Evolutionary conservation across 1,140 invertebrate species (phyloP).

Genomic region (Zaprionus capensis): DNA sequence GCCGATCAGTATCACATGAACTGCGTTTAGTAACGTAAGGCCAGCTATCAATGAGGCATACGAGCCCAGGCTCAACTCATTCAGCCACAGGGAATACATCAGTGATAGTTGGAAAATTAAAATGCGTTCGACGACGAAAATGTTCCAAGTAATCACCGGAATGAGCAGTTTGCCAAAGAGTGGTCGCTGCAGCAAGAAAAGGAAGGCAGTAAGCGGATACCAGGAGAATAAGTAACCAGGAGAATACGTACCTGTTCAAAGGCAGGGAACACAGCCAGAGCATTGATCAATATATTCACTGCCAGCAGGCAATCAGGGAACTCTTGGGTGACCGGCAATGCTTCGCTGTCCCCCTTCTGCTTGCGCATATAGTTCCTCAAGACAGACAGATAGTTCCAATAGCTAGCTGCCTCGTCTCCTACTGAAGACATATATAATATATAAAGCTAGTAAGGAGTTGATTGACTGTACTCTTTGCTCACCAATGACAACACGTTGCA

Average conservation of each 20-base stretch:
- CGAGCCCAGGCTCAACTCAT: background rate
- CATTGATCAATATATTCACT: conserved; percentile 17
- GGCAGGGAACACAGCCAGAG: conserved; percentile 3
- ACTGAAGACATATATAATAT: background rate
- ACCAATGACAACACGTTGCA: background rate
- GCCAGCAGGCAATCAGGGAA: background rate
- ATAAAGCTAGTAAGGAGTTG: background rate
- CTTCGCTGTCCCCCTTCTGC: background rate
- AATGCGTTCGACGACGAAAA: conserved; percentile 21
- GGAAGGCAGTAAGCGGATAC: too few relatives aligned
- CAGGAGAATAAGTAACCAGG: too few relatives aligned
- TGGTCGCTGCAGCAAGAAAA: background rate
- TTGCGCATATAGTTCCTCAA: background rate
- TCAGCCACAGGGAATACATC: conserved; percentile 27
- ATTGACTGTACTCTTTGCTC: background rate
- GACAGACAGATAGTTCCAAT: background rate
- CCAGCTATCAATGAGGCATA: background rate
- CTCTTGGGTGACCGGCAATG: background rate
- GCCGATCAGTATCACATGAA: conserved; percentile 22
- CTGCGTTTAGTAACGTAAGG: background rate
- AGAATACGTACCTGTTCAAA: conserved; percentile 1
- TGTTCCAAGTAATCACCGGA: conserved; percentile 34
- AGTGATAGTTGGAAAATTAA: background rate
- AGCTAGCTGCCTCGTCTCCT: background rate
- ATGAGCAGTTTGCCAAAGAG: background rate